phyloP scores from a whole-genome alignment of 2,888 invertebrate genomes.

The Synanthedon formicaeformis region DNA sequence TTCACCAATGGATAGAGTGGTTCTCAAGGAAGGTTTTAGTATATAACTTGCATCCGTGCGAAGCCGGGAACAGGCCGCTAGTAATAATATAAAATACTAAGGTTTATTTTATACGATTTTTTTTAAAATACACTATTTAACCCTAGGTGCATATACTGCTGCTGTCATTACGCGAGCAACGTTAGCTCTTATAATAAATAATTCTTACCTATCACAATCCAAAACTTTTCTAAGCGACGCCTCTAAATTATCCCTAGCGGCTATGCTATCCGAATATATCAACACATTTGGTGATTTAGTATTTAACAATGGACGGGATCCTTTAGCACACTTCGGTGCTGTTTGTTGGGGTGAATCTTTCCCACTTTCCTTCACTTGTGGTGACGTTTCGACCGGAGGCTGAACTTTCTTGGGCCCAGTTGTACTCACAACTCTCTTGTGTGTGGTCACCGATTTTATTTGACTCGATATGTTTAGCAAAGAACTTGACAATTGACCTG shows the following conservation, averaged over 20 bases:
- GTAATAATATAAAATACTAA: too few species aligned
- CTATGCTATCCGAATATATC: conserved; percentile 83
- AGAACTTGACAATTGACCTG: conserved; percentile 53
- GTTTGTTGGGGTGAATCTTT: conserved; percentile 34
- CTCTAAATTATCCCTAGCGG: conserved; percentile 80
- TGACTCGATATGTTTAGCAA: conserved; percentile 62
- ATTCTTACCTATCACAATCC: conserved; percentile 76
- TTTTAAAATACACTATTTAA: too few species aligned
- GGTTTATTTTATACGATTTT: too few species aligned
- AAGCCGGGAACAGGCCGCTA: too few species aligned
- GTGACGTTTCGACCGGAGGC: conserved; percentile 30
- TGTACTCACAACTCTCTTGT: conserved; percentile 57
- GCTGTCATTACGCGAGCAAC: too few species aligned
- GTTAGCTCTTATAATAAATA: too few species aligned
- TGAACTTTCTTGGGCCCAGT: conserved; percentile 53
- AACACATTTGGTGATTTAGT: conserved; percentile 84
- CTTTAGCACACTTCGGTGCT: conserved; percentile 51
- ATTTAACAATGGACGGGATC: conserved; percentile 66
- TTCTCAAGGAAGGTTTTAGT: too few species aligned
- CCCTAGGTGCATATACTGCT: too few species aligned
- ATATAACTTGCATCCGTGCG: too few species aligned
- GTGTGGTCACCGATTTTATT: conserved; percentile 62
- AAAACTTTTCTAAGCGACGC: conserved; percentile 76
- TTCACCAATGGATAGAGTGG: too few species aligned
- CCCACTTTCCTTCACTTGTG: conserved; percentile 38